phyloP scores from a whole-genome alignment of 30 jellyfish, hydroid and myxozoan species.

The Catostylus mosaicus region DNA sequence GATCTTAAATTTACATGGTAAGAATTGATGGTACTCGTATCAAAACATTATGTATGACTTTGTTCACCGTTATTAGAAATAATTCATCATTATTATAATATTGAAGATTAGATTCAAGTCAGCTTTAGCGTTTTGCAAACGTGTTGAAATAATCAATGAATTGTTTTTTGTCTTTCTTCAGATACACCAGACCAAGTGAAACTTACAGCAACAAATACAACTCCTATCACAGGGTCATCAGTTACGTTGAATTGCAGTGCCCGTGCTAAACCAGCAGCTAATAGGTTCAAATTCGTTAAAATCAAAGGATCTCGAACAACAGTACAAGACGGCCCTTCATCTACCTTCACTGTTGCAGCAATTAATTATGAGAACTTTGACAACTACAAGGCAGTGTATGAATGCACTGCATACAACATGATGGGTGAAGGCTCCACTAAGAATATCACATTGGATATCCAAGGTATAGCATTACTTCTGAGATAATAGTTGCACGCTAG shows the following conservation, averaged over 20 bases:
- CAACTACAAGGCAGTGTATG: slow-evolving; percentile 6
- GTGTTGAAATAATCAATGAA: no score
- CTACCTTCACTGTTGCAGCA: neutral
- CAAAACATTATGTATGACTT: no score
- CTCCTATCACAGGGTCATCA: neutral
- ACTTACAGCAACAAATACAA: neutral
- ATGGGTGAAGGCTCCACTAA: slow-evolving; percentile 1
- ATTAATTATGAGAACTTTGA: neutral
- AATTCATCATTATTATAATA: no score
- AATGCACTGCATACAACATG: slow-evolving; percentile 6
- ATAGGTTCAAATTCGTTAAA: neutral
- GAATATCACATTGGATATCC: neutral
- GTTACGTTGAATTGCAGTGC: neutral
- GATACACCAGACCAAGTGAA: neutral
- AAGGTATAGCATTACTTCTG: no score
- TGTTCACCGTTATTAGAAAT: no score
- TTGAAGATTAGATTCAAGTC: no score
- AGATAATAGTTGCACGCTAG: no score
- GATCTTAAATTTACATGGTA: no score
- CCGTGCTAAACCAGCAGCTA: neutral
- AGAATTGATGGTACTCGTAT: no score
- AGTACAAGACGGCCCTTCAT: neutral
- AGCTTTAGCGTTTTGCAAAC: no score
- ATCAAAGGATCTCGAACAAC: neutral
- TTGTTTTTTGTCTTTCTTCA: neutral